phyloP scores from a whole-genome alignment of 2,888 invertebrate species.

The Autographa gamma region DNA sequence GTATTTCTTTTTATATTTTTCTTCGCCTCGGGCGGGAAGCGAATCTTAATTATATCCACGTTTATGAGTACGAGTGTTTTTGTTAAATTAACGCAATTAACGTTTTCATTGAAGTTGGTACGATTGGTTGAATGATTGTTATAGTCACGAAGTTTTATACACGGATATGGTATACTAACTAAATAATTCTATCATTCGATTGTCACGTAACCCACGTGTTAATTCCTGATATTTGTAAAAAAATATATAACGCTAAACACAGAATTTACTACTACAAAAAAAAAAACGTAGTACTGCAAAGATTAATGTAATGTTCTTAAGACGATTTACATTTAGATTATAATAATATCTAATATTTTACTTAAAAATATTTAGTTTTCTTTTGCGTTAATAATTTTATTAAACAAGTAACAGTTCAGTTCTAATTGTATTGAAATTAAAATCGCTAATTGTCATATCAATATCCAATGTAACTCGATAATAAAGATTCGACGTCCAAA shows the following conservation, averaged over 20 bases:
- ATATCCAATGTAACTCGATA: slow-evolving; percentile 65
- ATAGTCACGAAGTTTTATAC: slow-evolving; percentile 9
- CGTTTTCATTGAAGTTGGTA: slow-evolving; percentile 31
- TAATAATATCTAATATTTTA: neutral
- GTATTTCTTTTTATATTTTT: slow-evolving; percentile 49
- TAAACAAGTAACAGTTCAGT: slow-evolving; percentile 21
- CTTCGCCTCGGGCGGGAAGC: slow-evolving; percentile 30
- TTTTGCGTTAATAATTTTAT: neutral
- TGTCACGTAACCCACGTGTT: neutral
- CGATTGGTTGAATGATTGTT: slow-evolving; percentile 10
- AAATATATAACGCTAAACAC: neutral
- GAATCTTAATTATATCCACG: slow-evolving; percentile 43
- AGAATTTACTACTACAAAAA: too few species aligned
- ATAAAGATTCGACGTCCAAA: slow-evolving; percentile 70
- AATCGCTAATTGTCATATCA: slow-evolving; percentile 54
- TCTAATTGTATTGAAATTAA: slow-evolving; percentile 24
- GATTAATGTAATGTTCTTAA: too few species aligned
- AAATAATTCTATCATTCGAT: slow-evolving; percentile 16
- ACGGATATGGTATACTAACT: neutral
- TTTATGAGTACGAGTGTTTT: slow-evolving; percentile 37
- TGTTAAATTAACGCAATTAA: slow-evolving; percentile 40
- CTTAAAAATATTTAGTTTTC: neutral
- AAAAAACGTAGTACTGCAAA: too few species aligned
- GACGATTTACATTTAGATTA: neutral
- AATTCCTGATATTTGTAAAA: slow-evolving; percentile 1